phyloP scores from a whole-genome alignment of 2,888 invertebrate species.

The Hypomecis atomaria region DNA sequence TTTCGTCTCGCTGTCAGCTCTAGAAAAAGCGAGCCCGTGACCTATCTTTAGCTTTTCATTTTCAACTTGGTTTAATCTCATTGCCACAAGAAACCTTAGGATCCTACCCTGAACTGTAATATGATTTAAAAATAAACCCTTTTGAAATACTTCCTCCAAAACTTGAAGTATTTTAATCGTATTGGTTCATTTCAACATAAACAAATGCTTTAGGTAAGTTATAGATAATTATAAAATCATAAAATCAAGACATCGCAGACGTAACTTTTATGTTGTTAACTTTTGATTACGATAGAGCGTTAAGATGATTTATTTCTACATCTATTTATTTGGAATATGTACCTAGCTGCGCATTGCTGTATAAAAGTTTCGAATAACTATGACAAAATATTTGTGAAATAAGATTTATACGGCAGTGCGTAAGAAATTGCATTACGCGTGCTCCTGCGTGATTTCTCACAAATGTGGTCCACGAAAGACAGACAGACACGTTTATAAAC shows the following conservation, averaged over 20 bases:
- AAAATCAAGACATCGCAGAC: neutral
- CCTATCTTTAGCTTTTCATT: too few relatives aligned
- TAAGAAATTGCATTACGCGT: too few relatives aligned
- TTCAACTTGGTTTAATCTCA: neutral
- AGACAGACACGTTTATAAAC: too few relatives aligned
- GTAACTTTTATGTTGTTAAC: conserved; percentile 22
- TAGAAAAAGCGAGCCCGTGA: too few relatives aligned
- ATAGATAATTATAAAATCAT: neutral
- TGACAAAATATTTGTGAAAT: too few relatives aligned
- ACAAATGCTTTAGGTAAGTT: neutral
- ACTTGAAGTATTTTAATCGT: too few relatives aligned
- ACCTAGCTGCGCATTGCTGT: neutral
- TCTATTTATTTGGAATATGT: neutral
- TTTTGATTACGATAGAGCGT: conserved; percentile 24
- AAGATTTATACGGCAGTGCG: too few relatives aligned
- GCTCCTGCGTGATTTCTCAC: too few relatives aligned
- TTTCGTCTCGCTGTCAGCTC: too few relatives aligned
- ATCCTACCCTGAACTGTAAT: neutral
- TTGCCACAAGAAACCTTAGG: neutral
- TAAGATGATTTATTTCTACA: conserved; percentile 25
- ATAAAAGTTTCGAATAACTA: too few relatives aligned
- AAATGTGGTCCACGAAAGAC: too few relatives aligned
- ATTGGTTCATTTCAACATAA: neutral
- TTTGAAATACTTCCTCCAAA: neutral
- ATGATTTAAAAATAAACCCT: neutral